Evolutionary conservation across 2,113 vertebrate species (phyloP).

Genomic region (Phodopus roborovskii): DNA sequence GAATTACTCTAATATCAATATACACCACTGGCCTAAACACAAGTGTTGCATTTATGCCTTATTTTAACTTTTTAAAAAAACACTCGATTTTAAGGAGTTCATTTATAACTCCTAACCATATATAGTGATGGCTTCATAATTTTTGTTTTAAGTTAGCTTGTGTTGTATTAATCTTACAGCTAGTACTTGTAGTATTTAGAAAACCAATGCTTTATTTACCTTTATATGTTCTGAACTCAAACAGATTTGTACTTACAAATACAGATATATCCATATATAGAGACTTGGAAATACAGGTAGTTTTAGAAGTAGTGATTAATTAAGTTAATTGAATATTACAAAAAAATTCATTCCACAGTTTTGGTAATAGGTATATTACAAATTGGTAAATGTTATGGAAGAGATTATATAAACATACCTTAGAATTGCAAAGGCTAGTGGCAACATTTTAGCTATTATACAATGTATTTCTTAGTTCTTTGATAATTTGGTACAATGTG

Average conservation of each 20-base stretch:
- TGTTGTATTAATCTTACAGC: not conserved
- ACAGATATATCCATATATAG: not conserved
- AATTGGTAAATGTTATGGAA: not conserved
- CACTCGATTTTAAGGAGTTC: not conserved
- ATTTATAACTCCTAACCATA: not conserved
- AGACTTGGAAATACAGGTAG: not conserved
- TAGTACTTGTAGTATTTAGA: not conserved
- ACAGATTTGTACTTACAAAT: not conserved
- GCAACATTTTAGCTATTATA: not conserved
- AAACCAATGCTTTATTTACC: not conserved
- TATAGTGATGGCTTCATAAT: not conserved
- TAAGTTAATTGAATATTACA: not conserved
- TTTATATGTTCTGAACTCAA: not conserved
- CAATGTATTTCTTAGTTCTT: not conserved
- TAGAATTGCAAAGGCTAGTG: not conserved
- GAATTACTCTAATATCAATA: not conserved
- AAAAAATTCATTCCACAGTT: not conserved
- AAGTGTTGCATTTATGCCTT: not conserved
- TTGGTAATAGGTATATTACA: not conserved
- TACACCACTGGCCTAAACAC: not conserved
- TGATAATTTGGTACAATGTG: not conserved
- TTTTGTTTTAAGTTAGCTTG: not conserved
- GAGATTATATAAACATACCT: conserved; percentile 25
- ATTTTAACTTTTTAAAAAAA: not conserved
- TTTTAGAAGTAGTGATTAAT: not conserved